These are phyloP conservation scores for Pachypeltis micranthus DNA, from an alignment of 1,140 invertebrate genomes.

Conservation along the genomic window DNA sequence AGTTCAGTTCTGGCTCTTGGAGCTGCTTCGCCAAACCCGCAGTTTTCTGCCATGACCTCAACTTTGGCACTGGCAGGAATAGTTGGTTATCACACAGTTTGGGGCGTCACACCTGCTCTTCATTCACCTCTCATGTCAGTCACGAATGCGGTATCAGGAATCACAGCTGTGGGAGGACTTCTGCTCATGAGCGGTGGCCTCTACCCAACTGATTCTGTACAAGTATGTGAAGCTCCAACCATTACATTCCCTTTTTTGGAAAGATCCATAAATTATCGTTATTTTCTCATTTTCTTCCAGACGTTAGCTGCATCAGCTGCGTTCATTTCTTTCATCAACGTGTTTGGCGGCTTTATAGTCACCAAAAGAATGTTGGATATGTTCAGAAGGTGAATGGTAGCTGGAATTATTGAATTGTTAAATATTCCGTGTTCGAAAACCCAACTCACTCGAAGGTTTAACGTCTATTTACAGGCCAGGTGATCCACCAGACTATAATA, in stretches of 20 bases:
- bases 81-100: slow-evolving; percentile 83
- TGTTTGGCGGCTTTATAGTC: slow-evolving; percentile 81
- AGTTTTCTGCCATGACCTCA: slow-evolving; percentile 77
- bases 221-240: slow-evolving; percentile 37
- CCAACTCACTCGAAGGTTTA: not conserved
- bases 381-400: slow-evolving; percentile 60
- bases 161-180: slow-evolving; percentile 78
- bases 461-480: slow-evolving; percentile 40
- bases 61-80: slow-evolving; percentile 72
- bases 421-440: not conserved
- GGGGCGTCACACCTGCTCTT: slow-evolving; percentile 80
- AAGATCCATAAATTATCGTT: not conserved
- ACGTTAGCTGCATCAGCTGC: slow-evolving; percentile 64
- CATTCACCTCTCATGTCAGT: slow-evolving; percentile 89
- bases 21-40: slow-evolving; percentile 60
- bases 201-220: slow-evolving; percentile 52
- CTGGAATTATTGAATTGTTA: slow-evolving; percentile 11
- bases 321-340: slow-evolving; percentile 81
- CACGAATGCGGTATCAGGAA: slow-evolving; percentile 84
- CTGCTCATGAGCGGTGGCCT: slow-evolving; percentile 69
- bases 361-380: slow-evolving; percentile 87
- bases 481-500: slow-evolving; percentile 78
- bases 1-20: slow-evolving; percentile 58
- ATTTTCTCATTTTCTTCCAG: slow-evolving; percentile 34
- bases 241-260: too few species aligned